Evolutionary conservation across 2,888 invertebrate species (phyloP).

Genomic region (Sussaba pulchella): DNA sequence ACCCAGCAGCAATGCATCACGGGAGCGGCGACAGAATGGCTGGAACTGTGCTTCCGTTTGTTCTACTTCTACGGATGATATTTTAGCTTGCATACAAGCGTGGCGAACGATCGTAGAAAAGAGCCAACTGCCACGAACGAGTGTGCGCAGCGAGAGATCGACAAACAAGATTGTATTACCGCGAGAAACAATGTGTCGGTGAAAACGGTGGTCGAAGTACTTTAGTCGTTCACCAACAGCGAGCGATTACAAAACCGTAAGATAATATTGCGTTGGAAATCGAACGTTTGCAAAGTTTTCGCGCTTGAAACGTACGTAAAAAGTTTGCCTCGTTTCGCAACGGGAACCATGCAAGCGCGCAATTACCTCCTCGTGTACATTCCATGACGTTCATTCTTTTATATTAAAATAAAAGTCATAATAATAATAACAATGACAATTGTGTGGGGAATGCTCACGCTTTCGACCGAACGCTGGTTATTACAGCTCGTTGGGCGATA

Average conservation of each 20-base stretch:
- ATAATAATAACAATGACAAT: slow-evolving; percentile 1
- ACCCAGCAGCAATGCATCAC: slow-evolving; percentile 94
- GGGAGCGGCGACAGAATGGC: slow-evolving; percentile 84
- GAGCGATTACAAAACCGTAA: slow-evolving; percentile 30
- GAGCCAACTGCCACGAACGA: slow-evolving; percentile 41
- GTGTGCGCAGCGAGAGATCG: slow-evolving; percentile 45
- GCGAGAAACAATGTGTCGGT: slow-evolving; percentile 59
- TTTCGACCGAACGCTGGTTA: slow-evolving; percentile 22
- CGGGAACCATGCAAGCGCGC: slow-evolving; percentile 1
- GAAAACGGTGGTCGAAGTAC: slow-evolving; percentile 11
- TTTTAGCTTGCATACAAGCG: slow-evolving; percentile 68
- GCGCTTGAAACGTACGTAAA: slow-evolving; percentile 31
- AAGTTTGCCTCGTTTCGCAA: slow-evolving; percentile 33
- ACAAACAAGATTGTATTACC: slow-evolving; percentile 63
- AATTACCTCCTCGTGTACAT: slow-evolving; percentile 3
- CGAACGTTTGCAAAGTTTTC: slow-evolving; percentile 44
- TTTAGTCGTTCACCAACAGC: slow-evolving; percentile 19
- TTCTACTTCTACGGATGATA: slow-evolving; percentile 76
- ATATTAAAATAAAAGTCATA: too few relatives aligned
- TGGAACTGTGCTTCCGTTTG: slow-evolving; percentile 74
- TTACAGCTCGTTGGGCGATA: slow-evolving; percentile 29
- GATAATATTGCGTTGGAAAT: slow-evolving; percentile 31
- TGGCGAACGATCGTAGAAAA: slow-evolving; percentile 47
- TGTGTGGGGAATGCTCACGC: slow-evolving; percentile 8
- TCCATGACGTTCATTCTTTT: slow-evolving; percentile 29